phyloP scores from a whole-genome alignment of 2,113 vertebrate species.

The Sceloporus tristichus region DNA sequence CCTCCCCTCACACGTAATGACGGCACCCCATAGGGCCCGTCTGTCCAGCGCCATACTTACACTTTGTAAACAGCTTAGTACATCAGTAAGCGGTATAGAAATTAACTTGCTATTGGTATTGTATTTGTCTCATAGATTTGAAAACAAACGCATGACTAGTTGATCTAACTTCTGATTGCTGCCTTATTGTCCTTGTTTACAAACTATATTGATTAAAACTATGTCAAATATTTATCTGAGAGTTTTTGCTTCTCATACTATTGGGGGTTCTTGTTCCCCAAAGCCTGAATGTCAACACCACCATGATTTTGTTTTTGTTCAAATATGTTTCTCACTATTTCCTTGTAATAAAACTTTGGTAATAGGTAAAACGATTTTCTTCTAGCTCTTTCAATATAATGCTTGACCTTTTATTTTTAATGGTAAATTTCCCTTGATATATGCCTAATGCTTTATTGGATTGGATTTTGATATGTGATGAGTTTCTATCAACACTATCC shows the following conservation, averaged over 20 bases:
- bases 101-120: neutral
- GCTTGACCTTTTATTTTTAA: slow-evolving; percentile 33
- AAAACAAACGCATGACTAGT: neutral
- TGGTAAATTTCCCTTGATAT: slow-evolving; percentile 22
- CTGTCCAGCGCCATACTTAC: no score
- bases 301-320: neutral
- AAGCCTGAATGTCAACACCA: neutral
- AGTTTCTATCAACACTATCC: slow-evolving; percentile 38
- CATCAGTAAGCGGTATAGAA: no score
- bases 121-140: neutral
- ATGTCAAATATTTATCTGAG: neutral
- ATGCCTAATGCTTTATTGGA: neutral
- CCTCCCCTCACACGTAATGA: no score
- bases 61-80: no score
- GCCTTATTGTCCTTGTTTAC: neutral
- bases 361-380: neutral
- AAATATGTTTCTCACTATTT: neutral
- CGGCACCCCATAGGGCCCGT: no score
- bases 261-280: fast-evolving
- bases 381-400: slow-evolving; percentile 1
- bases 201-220: slow-evolving; percentile 7
- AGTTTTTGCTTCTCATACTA: neutral
- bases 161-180: neutral
- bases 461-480: slow-evolving; percentile 39
- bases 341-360: neutral